A percentile compares a stretch with the other conserved stretches of the same genome.
phyloP scores from a whole-genome alignment of 2,888 invertebrate species.

The Heliconius aoede region DNA sequence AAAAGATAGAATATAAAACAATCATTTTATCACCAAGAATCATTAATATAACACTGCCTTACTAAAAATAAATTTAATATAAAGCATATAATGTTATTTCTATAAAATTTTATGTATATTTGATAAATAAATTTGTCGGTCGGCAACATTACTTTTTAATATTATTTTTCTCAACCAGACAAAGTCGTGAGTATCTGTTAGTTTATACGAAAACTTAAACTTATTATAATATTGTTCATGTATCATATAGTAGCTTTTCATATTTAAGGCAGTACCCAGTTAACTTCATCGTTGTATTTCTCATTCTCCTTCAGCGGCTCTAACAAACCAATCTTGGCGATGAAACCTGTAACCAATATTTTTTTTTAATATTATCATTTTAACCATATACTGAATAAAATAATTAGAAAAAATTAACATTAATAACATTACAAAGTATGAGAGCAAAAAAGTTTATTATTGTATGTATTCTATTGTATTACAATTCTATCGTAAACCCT shows the following conservation, averaged over 20 bases:
- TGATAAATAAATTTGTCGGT: neutral
- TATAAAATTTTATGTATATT: too few species aligned
- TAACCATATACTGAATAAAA: neutral
- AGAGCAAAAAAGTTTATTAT: neutral
- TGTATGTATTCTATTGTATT: too few species aligned
- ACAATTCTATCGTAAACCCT: neutral
- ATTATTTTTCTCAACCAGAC: neutral
- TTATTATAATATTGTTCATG: conserved; percentile 4
- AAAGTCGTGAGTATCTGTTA: neutral
- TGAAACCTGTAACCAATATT: conserved; percentile 69
- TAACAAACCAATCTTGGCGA: conserved; percentile 74
- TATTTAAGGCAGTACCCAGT: conserved; percentile 85
- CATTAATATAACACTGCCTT: neutral
- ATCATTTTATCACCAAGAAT: neutral
- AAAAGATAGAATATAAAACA: neutral
- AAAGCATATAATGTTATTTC: neutral
- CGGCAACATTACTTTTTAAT: neutral
- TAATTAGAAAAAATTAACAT: neutral
- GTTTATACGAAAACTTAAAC: neutral
- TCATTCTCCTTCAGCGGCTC: conserved; percentile 79
- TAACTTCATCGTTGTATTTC: conserved; percentile 85
- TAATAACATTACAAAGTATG: neutral
- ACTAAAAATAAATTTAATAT: neutral
- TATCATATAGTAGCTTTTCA: neutral
- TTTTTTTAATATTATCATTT: too few species aligned